Evolutionary conservation across 2,797 vertebrate species (phyloP), one percentile per base, ranked within the genome.

Genomic region (Megaceryle alcyon): DNA sequence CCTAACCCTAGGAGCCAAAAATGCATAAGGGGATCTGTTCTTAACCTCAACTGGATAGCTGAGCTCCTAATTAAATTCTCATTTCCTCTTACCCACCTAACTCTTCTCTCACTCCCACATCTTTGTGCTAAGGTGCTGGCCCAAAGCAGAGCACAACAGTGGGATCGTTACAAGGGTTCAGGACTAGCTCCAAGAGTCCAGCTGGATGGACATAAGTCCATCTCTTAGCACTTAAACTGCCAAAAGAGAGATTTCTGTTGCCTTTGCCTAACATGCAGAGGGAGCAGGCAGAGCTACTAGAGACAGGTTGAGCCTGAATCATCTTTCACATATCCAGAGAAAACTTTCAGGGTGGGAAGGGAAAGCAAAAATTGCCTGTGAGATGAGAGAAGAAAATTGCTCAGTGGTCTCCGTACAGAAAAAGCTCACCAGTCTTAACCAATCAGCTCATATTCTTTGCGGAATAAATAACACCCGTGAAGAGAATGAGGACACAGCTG

Each of bases 321-420:
- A 68, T 51, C 66, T 64, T 65, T 54, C 49, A 51, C n/a, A 69
- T 79, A 93, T 86, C 59, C 54, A 82, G 53, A 78, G n/a, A 81
- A 90, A 83, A 12, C 31, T 83, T 61, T 37, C 39, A 69, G 26
- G 59, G 22, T 81, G 28, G 21, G 15, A 91, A 88, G 16, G 14
- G 29, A 57, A 94, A 88, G 35, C 8, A 86, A 66, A 91, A 93
- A 77, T 29, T 13, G 8, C 39, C 86, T 65, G 71, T 28, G 29
- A 92, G 48, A 80, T 63, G 49, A 63, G 64, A 85, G 41, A 79
- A 81, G 46, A 93, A 93, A 96, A 84, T 63, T 93, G 57, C 59
- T 79, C 37, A 46, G 78, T 35, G 31, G 59, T 85, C 71, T 87
- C 82, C 37, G 25, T 6, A 56, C n/a, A 80, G 68, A 48, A 77